Conservation (phyloP, 1,140 invertebrate genomes). For the Ceratitis capitata region DNA sequence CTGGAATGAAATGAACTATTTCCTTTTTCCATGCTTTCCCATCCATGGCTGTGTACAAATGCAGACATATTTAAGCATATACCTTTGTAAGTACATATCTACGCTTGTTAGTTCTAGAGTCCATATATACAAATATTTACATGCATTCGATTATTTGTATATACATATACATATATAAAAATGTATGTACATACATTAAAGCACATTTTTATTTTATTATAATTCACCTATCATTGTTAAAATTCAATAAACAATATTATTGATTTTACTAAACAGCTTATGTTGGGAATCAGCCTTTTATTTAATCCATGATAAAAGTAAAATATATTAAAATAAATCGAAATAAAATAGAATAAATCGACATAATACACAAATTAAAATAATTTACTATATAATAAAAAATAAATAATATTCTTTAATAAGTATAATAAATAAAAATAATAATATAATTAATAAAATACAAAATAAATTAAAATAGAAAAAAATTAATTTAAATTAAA, state of each 20-base stretch:
- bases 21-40: background rate
- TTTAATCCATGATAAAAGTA: too few relatives aligned
- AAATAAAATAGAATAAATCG: too few relatives aligned
- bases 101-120: background rate
- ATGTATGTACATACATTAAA: background rate
- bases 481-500: too few relatives aligned
- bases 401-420: too few relatives aligned
- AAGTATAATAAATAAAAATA: too few relatives aligned
- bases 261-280: background rate
- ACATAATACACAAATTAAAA: too few relatives aligned
- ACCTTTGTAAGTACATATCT: background rate
- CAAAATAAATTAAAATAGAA: too few relatives aligned
- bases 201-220: background rate
- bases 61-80: too few relatives aligned
- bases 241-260: background rate
- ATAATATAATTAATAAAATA: too few relatives aligned
- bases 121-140: constrained; percentile 7
- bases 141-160: background rate
- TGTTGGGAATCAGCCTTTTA: too few relatives aligned
- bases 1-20: constrained; percentile 12
- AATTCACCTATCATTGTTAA: background rate
- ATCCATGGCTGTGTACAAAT: background rate
- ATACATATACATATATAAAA: background rate
- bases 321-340: too few relatives aligned
- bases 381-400: too few relatives aligned